Base-by-base conservation (phyloP, 2,797 vertebrate genomes). In the Lophotriccus pileatus region DNA sequence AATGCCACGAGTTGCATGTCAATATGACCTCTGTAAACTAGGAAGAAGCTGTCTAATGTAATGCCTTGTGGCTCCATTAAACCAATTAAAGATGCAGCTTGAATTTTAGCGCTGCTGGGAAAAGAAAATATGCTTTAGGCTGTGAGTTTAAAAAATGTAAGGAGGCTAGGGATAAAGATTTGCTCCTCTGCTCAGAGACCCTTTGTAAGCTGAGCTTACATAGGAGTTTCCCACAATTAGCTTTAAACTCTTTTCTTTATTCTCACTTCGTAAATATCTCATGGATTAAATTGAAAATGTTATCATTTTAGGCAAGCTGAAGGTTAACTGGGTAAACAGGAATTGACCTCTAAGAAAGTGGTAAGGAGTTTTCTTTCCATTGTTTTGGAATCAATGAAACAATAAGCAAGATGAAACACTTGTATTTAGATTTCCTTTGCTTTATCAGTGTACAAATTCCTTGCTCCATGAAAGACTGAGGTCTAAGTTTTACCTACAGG, bases 1-100 rank as follows among this genome's bases (percentile, higher is more conserved):
- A 99, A 99, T 99, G 98, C 99, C 99, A 98, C 96, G 97, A 98
- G 98, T 97, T 97, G 95, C 98, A 98, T 98, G 99, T 99, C 99
- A 99, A 99, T 99, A 99, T 98, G 98, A 99, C 99, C 99, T 96
- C 89, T 97, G 98, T 97, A 96, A 98, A 97, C 97, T 96, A 92
- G 93, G 96, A 97, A 96, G 91, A 97, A 89, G 89, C 95, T 96
- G 96, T 87, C 93, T 95, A 92, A 49, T 81, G 95, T 67, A 30
- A 92, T 96, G 93, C 86, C 89, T 97, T 93, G 75, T 83, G 95
- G 94, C 88, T 97, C 96, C 97, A 95, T 96, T 98, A 97, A 94
- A 96, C 95, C 90, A 96, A 84, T 77, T 87, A 96, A 97, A 97
- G 96, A 78, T 92, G 91, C 73, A 82, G 91, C 96, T 95, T 90